Conservation (phyloP, 2,113 vertebrate species). For the Lethenteron camtschaticum region DNA sequence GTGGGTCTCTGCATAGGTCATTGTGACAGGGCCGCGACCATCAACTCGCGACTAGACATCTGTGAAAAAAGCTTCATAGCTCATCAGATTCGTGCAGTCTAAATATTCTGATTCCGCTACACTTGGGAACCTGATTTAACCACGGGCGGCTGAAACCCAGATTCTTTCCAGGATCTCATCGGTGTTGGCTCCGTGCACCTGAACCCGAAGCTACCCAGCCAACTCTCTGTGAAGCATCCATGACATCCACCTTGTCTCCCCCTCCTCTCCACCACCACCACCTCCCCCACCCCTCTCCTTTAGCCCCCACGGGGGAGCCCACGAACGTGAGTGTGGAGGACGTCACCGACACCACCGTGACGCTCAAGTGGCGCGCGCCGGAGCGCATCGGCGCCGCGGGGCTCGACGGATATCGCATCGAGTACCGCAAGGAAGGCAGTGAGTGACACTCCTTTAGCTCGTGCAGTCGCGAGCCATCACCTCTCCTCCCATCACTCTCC, state of each 20-base stretch:
- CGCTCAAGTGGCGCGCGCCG: conserved; percentile 55
- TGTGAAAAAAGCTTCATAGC: no score
- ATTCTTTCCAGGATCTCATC: no score
- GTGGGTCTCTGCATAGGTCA: no score
- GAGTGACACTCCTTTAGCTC: conserved; percentile 29
- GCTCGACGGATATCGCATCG: conserved; percentile 57
- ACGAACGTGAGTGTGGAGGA: conserved; percentile 43
- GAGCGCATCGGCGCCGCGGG: conserved; percentile 48
- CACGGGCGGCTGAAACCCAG: no score
- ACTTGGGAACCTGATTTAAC: no score
- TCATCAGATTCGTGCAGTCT: no score
- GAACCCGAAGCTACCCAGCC: no score
- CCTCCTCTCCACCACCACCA: not conserved
- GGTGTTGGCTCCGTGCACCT: no score
- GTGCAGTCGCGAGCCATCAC: conserved; percentile 26
- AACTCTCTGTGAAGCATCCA: no score
- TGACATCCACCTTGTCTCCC: conserved; percentile 12
- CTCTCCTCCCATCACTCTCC: conserved; percentile 26
- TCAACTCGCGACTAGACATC: no score
- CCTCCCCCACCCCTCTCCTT: not conserved
- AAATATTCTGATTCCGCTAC: no score
- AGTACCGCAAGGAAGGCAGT: conserved; percentile 89
- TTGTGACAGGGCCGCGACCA: no score
- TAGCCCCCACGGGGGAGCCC: conserved; percentile 54
- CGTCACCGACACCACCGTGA: conserved; percentile 46